Evolutionary conservation across 2,797 vertebrate genomes (phyloP).

Genomic region (Telmatherina bonti): DNA sequence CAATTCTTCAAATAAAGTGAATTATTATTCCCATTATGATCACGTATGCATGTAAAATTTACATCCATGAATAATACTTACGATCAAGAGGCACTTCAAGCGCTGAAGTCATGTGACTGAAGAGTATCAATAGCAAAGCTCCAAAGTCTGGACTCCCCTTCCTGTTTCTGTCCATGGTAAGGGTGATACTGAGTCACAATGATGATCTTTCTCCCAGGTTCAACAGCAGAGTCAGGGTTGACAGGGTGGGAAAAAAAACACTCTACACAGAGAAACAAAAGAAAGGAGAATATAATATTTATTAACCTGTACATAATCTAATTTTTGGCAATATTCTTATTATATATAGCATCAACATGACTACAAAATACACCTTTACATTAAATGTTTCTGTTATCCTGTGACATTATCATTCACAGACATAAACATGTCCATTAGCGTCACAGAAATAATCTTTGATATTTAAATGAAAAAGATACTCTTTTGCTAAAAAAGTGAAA

Average conservation of each 20-base stretch:
- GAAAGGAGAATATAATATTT: too few relatives aligned
- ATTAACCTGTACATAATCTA: background rate
- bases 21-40: background rate
- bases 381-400: background rate
- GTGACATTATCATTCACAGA: background rate
- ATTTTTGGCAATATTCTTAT: background rate
- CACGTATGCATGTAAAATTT: background rate
- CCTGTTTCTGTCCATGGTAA: constrained; percentile 85
- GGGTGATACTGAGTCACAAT: constrained; percentile 67
- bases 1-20: background rate
- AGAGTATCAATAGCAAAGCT: constrained; percentile 83
- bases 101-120: constrained; percentile 88
- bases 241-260: constrained; percentile 38
- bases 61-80: constrained; percentile 81
- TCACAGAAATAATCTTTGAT: background rate
- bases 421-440: background rate
- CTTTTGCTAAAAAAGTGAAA: background rate
- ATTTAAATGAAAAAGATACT: background rate
- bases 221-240: constrained; percentile 25
- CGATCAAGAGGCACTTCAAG: constrained; percentile 97
- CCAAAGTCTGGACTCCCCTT: constrained; percentile 74
- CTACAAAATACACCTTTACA: background rate
- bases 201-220: constrained; percentile 50
- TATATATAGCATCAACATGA: background rate
- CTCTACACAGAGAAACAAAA: constrained; percentile 35